Evolutionary conservation across 2,888 invertebrate species (phyloP), one percentile per base, ranked within the genome.

Genomic region (Polydrusus cervinus): DNA sequence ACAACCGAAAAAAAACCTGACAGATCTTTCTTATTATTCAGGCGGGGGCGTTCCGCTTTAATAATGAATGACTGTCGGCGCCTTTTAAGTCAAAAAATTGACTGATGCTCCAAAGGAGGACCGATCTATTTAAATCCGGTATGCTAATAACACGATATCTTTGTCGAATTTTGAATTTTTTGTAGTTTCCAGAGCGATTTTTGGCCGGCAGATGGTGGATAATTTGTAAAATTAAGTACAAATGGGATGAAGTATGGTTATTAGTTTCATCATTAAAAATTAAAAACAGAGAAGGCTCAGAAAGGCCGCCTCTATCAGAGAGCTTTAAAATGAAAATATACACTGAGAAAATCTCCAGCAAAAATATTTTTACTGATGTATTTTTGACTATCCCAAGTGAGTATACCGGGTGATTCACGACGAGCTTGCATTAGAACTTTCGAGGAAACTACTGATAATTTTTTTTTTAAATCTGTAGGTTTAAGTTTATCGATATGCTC

Each of bases 121-220:
- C 43, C 65, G 61, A 71, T 60, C 71, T 76, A 76, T 76, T 76
- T 76, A 69, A 76, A 76, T 70, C 73, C 73, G 76, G 76, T 69
- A 73, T 70, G 74, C 74, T 70, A 71, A 76, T 76, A 47, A 49
- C 61, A 38, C 62, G 61, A 71, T 53, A 51, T 69, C 70, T 62
- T 49, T 66, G 61, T 60, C 72, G 67, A 49, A 64, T 65, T 57
- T 43, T 18, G 47, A 25, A 25, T 40, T 61, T 62, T 71, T 62
- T 62, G 49, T 60, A 14, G 16, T 45, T 16, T 60, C 3, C n/a
- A n/a, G 7, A 45, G 34, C 14, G 7, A 18, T 53, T 38, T 53
- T 66, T 66, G 66, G 66, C 30, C 14, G 30, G 40, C 66, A 66
- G 66, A 66, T 66, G 66, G 53, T 66, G 40, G 40, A 49, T 62